Evolutionary conservation across 2,888 invertebrate species (phyloP).

Genomic region (Cryptops parisi): DNA sequence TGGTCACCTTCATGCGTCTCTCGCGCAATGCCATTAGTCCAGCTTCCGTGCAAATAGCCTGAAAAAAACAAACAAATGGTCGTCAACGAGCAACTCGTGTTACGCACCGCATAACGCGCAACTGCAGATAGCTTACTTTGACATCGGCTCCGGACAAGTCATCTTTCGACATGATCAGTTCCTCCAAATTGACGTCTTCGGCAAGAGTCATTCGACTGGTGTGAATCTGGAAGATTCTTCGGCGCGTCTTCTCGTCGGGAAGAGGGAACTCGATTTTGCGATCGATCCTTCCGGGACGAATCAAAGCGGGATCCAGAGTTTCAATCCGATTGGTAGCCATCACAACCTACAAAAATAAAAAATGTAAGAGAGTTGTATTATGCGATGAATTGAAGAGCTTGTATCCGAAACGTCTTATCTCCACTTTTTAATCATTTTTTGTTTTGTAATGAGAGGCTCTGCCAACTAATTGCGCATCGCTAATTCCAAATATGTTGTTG

Average conservation of each 20-base stretch:
- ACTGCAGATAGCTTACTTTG: constrained; percentile 42
- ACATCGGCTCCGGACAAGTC: constrained; percentile 96
- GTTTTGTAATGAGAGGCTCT: no score
- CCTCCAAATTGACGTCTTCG: constrained; percentile 90
- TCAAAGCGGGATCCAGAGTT: constrained; percentile 94
- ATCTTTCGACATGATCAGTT: constrained; percentile 98
- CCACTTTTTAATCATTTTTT: no score
- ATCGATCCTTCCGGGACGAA: constrained; percentile 97
- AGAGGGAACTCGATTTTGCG: constrained; percentile 98
- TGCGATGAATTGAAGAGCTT: no score
- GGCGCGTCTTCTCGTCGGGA: constrained; percentile 97
- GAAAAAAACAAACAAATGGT: constrained; percentile 24
- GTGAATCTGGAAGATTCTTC: constrained; percentile 93
- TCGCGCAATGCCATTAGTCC: constrained; percentile 95
- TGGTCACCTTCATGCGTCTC: constrained; percentile 97
- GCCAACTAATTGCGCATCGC: no score
- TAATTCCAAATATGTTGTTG: no score
- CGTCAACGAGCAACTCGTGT: no score
- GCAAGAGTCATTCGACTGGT: constrained; percentile 98
- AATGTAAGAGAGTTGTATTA: not conserved
- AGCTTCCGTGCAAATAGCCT: constrained; percentile 99
- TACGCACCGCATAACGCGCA: not conserved
- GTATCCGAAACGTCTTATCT: no score
- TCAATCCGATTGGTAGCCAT: constrained; percentile 99
- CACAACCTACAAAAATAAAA: constrained; percentile 49